phyloP scores from a whole-genome alignment of 2,113 vertebrate species.

The Glaucidium brasilianum region DNA sequence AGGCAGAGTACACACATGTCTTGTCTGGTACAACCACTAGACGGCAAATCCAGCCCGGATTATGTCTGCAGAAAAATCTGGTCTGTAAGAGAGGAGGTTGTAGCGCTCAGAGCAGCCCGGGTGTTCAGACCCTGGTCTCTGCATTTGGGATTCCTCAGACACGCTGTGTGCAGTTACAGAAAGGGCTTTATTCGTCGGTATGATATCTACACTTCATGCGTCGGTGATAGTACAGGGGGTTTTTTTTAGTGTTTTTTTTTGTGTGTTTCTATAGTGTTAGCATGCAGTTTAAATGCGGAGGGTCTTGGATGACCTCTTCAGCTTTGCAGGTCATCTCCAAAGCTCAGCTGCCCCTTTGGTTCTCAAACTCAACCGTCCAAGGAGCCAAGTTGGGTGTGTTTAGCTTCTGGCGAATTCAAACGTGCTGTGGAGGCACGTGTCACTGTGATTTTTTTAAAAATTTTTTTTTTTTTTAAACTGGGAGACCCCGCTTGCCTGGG shows the following conservation, averaged over 20 bases:
- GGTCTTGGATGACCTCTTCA: background rate
- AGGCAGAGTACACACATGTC: background rate
- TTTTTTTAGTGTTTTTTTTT: background rate
- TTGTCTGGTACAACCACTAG: background rate
- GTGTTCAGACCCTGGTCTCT: background rate
- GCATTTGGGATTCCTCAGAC: background rate
- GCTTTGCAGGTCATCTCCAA: background rate
- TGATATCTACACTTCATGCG: conserved; percentile 58
- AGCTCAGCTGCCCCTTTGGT: background rate
- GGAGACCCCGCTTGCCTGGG: background rate
- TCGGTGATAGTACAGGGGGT: background rate
- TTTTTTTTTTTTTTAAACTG: background rate
- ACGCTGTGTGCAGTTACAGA: conserved; percentile 17
- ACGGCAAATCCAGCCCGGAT: conserved; percentile 20
- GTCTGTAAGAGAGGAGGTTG: background rate
- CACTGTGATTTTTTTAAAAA: background rate
- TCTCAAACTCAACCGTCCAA: background rate
- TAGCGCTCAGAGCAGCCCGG: background rate
- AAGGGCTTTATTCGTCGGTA: conserved; percentile 70
- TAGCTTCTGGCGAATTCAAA: background rate
- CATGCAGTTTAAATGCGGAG: conserved; percentile 55
- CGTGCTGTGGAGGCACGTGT: background rate
- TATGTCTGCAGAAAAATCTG: background rate
- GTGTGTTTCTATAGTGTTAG: conserved; percentile 39
- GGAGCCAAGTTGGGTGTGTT: background rate